Percentiles rank a stretch among this genome's conserved stretches.
Evolutionary conservation across 2,888 invertebrate species (phyloP).

Genomic region (Cotesia congregata): DNA sequence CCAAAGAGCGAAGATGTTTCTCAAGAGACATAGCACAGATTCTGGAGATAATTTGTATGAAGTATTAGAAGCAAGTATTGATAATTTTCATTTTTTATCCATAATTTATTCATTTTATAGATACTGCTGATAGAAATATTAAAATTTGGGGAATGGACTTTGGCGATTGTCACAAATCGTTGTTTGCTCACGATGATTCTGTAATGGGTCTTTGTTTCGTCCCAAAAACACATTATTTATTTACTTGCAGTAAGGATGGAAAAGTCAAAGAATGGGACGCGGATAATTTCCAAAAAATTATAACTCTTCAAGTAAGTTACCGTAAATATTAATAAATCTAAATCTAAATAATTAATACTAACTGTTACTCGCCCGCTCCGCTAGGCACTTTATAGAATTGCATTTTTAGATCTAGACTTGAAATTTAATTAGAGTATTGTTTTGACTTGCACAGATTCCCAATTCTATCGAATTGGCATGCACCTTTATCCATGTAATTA

Average conservation of each 20-base stretch:
- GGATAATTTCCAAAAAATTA: constrained; percentile 90
- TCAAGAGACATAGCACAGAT: constrained; percentile 75
- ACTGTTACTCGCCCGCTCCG: too few species aligned
- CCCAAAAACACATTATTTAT: constrained; percentile 92
- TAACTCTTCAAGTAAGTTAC: constrained; percentile 81
- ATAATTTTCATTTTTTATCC: constrained; percentile 10
- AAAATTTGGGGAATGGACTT: constrained; percentile 99
- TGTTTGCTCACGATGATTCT: constrained; percentile 97
- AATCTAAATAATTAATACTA: too few species aligned
- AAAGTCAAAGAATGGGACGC: constrained; percentile 98
- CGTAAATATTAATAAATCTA: constrained; percentile 49
- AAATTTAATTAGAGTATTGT: too few species aligned
- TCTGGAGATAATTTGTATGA: constrained; percentile 76
- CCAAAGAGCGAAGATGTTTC: constrained; percentile 75
- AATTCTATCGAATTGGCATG: too few species aligned
- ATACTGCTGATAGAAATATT: constrained; percentile 87
- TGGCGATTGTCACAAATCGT: constrained; percentile 96
- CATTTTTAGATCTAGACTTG: too few species aligned
- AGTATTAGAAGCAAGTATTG: constrained; percentile 55
- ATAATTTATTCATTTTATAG: too few species aligned
- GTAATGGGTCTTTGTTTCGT: constrained; percentile 92
- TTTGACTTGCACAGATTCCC: too few species aligned
- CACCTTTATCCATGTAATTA: too few species aligned
- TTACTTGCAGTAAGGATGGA: constrained; percentile 94
- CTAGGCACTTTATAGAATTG: too few species aligned